Evolutionary conservation across 2,888 invertebrate species (phyloP).

Genomic region (Pristionchus japonicus): DNA sequence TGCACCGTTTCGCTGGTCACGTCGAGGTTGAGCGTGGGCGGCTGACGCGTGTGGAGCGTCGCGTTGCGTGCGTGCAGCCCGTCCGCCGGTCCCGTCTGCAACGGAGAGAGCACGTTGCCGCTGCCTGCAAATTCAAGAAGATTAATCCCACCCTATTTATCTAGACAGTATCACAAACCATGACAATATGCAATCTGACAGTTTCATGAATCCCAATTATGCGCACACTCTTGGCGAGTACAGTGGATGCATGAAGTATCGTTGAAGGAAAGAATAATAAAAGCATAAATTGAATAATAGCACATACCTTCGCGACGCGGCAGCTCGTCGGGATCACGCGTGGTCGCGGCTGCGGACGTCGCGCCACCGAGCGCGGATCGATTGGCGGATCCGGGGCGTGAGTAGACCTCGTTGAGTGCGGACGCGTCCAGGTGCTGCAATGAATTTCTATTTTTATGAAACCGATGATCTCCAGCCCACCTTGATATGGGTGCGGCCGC

Average conservation of each 20-base stretch:
- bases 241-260: too few species aligned
- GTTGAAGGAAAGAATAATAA: neutral
- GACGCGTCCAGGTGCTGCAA: constrained; percentile 55
- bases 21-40: constrained; percentile 47
- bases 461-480: neutral
- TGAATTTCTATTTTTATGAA: neutral
- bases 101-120: constrained; percentile 30
- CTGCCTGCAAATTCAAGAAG: neutral
- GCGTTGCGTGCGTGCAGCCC: constrained; percentile 45
- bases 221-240: too few species aligned
- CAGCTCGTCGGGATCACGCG: constrained; percentile 61
- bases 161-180: too few species aligned
- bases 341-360: neutral
- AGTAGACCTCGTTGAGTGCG: constrained; percentile 47
- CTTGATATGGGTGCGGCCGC: constrained; percentile 52
- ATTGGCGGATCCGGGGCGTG: neutral
- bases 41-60: constrained; percentile 31
- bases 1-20: constrained; percentile 38
- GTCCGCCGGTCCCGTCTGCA: constrained; percentile 33
- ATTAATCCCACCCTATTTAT: too few species aligned
- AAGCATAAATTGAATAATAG: neutral
- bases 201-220: too few species aligned
- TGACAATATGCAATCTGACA: too few species aligned
- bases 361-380: neutral
- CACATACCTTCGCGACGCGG: constrained; percentile 45